phyloP scores from a whole-genome alignment of 30 jellyfish, hydroid and myxozoan species.

The Pseudorhiza aurosa region DNA sequence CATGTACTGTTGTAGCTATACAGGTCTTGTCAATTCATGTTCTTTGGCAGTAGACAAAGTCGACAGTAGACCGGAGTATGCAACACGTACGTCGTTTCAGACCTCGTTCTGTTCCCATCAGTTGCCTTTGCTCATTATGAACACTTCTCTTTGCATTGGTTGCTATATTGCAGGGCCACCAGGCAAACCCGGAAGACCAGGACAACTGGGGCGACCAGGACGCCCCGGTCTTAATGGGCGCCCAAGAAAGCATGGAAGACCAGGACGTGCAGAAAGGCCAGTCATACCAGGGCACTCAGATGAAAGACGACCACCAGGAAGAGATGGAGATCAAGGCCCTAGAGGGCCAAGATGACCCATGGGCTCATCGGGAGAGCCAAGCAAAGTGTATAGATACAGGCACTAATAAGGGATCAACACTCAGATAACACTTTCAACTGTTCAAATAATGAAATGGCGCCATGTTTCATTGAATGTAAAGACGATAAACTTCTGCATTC shows the following conservation, averaged over 20 bases:
- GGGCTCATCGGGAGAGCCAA: constrained; percentile 16
- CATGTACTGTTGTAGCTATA: no score
- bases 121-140: no score
- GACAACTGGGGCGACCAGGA: constrained; percentile 30
- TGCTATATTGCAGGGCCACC: constrained; percentile 19
- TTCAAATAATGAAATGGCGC: neutral
- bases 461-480: neutral
- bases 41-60: no score
- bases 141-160: no score
- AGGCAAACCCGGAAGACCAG: constrained; percentile 50
- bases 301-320: neutral
- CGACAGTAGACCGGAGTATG: no score
- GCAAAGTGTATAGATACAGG: constrained; percentile 18
- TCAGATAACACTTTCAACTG: no score
- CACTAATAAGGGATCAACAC: no score
- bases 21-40: no score
- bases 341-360: constrained; percentile 5
- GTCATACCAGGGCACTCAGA: constrained; percentile 6
- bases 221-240: constrained; percentile 23
- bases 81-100: no score
- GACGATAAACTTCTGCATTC: no score
- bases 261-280: constrained; percentile 19
- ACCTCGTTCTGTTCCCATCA: no score
- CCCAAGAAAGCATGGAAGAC: constrained; percentile 41
- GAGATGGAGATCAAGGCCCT: neutral